Evolutionary conservation across 1,140 invertebrate species (phyloP).

Genomic region (Caenorhabditis brenneri): DNA sequence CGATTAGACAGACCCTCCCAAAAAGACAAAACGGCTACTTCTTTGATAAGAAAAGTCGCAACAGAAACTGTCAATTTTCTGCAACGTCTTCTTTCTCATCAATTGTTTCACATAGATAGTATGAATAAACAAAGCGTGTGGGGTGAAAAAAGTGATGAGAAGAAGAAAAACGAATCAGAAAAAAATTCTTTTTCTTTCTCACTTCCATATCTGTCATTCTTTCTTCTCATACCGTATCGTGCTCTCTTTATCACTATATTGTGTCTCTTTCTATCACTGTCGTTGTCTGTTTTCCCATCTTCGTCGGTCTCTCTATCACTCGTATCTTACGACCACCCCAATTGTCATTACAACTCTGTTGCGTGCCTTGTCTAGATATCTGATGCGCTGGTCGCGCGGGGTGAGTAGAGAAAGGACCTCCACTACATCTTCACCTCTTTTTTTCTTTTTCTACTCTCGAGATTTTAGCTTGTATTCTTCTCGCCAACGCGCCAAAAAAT

Average conservation of each 20-base stretch:
- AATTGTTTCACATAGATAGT: conserved; percentile 29
- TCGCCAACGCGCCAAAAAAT: neutral
- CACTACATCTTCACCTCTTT: neutral
- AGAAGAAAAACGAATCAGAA: conserved; percentile 25
- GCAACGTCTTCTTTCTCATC: conserved; percentile 11
- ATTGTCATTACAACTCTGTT: conserved; percentile 16
- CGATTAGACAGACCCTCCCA: neutral
- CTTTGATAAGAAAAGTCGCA: neutral
- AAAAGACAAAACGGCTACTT: neutral
- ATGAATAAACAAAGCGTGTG: conserved; percentile 39
- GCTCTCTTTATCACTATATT: conserved; percentile 23
- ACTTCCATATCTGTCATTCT: conserved; percentile 34
- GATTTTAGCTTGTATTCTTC: neutral
- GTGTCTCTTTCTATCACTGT: neutral
- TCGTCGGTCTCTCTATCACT: conserved; percentile 26
- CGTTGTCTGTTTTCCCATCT: neutral
- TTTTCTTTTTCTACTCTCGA: neutral
- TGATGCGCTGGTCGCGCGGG: neutral
- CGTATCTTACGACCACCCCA: conserved; percentile 26
- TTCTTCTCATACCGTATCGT: conserved; percentile 20
- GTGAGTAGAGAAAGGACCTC: neutral
- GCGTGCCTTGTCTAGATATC: conserved; percentile 27
- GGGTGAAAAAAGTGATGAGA: conserved; percentile 24
- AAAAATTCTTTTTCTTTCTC: conserved; percentile 36
- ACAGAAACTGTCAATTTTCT: conserved; percentile 33